Conservation (phyloP, 2,888 invertebrate species). For the Drosophila parthenogenetica region DNA sequence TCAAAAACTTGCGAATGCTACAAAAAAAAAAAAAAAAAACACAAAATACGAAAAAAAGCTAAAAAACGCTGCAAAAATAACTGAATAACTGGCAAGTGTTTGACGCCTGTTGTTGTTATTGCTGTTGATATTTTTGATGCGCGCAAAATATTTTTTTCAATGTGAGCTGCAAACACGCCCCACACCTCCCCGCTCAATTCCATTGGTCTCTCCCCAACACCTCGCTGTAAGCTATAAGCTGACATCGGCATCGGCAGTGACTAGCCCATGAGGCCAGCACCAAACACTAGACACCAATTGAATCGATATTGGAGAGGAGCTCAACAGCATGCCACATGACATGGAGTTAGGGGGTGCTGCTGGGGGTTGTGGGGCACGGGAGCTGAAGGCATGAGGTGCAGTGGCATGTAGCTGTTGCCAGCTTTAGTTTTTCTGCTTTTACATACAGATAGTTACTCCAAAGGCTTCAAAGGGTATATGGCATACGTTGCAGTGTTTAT, state of each 20-base stretch:
- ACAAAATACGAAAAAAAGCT: neutral
- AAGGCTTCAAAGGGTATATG: neutral
- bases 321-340: conserved; percentile 36
- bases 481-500: neutral
- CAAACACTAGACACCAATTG: conserved; percentile 36
- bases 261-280: conserved; percentile 33
- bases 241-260: conserved; percentile 32
- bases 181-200: neutral
- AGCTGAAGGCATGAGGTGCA: neutral
- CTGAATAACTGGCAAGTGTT: conserved; percentile 63
- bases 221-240: conserved; percentile 10
- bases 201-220: neutral
- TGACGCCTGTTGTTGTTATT: conserved; percentile 60
- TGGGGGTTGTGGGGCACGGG: neutral
- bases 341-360: neutral
- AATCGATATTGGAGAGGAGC: conserved; percentile 66
- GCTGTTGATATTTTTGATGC: conserved; percentile 54
- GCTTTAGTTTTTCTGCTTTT: conserved; percentile 51
- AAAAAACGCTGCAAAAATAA: conserved; percentile 60
- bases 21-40: too few species aligned
- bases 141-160: conserved; percentile 74
- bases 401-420: conserved; percentile 47
- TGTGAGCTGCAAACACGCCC: conserved; percentile 40
- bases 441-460: neutral
- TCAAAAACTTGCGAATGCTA: conserved; percentile 76